Percentiles rank a stretch among this genome's conserved stretches.
These are phyloP conservation scores for Drosophila limbata DNA, from an alignment of 2,888 invertebrate species.

Conservation along the genomic window DNA sequence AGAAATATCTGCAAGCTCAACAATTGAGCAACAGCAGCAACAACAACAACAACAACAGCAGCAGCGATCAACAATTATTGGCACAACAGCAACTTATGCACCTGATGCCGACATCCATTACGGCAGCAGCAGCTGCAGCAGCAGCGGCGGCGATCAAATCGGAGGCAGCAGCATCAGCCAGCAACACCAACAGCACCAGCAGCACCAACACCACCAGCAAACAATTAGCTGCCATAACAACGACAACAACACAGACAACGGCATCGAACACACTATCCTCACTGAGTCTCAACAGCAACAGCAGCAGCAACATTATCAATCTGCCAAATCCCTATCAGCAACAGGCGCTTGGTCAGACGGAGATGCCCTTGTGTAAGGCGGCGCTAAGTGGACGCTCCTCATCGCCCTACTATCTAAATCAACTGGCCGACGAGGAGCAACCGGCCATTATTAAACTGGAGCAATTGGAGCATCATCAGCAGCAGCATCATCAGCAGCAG, in stretches of 20 bases:
- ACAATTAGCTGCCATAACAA: conserved; percentile 52
- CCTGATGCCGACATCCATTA: conserved; percentile 73
- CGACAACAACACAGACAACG: conserved; percentile 73
- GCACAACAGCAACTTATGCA: conserved; percentile 73
- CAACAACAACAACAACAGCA: conserved; percentile 62
- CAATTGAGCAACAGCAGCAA: conserved; percentile 63
- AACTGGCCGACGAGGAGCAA: conserved; percentile 51
- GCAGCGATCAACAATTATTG: conserved; percentile 67
- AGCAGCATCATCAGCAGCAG: conserved; percentile 67
- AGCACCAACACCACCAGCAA: conserved; percentile 57
- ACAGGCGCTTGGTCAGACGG: conserved; percentile 62
- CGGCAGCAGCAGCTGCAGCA: conserved; percentile 58
- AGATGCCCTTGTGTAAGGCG: conserved; percentile 65
- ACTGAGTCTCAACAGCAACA: conserved; percentile 64
- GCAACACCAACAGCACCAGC: conserved; percentile 51
- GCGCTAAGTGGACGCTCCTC: conserved; percentile 48
- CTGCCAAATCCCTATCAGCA: conserved; percentile 73
- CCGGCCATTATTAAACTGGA: conserved; percentile 67
- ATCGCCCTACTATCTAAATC: conserved; percentile 62
- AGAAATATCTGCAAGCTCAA: conserved; percentile 83
- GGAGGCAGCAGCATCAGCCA: conserved; percentile 49
- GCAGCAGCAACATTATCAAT: conserved; percentile 62
- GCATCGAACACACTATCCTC: conserved; percentile 75
- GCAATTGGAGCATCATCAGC: conserved; percentile 68
- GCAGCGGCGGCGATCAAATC: conserved; percentile 66